A percentile compares a stretch with the other conserved stretches of the same genome.
Evolutionary conservation across 2,113 vertebrate species (phyloP).

Genomic region (Oncorhynchus masou): DNA sequence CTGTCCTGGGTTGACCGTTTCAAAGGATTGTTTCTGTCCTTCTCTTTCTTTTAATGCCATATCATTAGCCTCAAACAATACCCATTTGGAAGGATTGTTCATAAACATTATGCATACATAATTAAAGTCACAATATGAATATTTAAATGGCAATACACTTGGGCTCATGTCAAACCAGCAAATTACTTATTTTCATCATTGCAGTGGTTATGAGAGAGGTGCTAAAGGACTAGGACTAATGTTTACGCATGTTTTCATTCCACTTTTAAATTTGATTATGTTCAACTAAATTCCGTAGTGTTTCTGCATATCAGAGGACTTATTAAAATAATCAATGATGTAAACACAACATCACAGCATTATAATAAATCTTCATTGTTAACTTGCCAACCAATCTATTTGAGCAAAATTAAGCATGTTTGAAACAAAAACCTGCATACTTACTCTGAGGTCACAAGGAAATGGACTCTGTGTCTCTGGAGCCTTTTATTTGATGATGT

Average conservation of each 20-base stretch:
- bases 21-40: slow-evolving; percentile 15
- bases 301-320: background rate
- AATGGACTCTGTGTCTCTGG: background rate
- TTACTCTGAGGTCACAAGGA: no score
- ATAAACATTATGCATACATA: slow-evolving; percentile 20
- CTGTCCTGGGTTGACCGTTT: slow-evolving; percentile 1
- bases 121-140: slow-evolving; percentile 17
- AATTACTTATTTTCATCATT: slow-evolving; percentile 2
- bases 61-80: slow-evolving; percentile 10
- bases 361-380: background rate
- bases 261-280: background rate
- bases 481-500: background rate
- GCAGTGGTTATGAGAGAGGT: background rate
- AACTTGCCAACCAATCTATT: background rate
- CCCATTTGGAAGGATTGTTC: slow-evolving; percentile 30
- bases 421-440: background rate
- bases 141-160: slow-evolving; percentile 25
- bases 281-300: background rate
- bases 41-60: slow-evolving; percentile 25
- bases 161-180: slow-evolving; percentile 13
- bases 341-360: background rate
- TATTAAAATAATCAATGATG: background rate
- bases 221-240: background rate
- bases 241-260: background rate
- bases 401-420: background rate